Percentiles rank a stretch among this genome's conserved stretches.
These are phyloP conservation scores for Ptiloglossa arizonensis DNA, from an alignment of 1,140 invertebrate species.

Conservation along the genomic window DNA sequence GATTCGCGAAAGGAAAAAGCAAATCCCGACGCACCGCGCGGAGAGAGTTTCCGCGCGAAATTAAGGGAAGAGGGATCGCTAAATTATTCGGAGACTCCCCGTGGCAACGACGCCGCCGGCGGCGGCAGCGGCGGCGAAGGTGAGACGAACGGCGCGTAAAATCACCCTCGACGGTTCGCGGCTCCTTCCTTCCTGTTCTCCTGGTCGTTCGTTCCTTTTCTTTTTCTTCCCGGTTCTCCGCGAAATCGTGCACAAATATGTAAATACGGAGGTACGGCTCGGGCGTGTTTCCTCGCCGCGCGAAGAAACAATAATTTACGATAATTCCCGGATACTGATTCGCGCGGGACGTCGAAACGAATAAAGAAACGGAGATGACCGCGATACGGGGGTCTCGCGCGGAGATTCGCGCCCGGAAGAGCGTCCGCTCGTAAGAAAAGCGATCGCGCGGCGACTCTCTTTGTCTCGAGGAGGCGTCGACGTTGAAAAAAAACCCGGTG, in stretches of 20 bases:
- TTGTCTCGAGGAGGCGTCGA: too few species aligned
- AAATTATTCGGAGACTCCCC: conserved; percentile 51
- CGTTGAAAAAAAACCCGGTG: too few species aligned
- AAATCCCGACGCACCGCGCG: not conserved
- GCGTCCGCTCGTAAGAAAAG: conserved; percentile 5
- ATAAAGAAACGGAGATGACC: conserved; percentile 7
- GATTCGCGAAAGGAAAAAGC: conserved; percentile 12
- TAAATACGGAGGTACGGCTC: conserved; percentile 45
- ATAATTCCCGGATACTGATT: conserved; percentile 65
- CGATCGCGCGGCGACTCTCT: not conserved
- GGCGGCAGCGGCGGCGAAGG: not conserved
- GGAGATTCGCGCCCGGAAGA: conserved; percentile 46
- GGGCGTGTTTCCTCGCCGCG: conserved; percentile 1
- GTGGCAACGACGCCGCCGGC: too few species aligned
- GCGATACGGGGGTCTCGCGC: conserved; percentile 51
- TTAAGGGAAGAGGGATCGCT: conserved; percentile 42
- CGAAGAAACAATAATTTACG: conserved; percentile 63
- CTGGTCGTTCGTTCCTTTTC: not conserved
- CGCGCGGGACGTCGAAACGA: conserved; percentile 4
- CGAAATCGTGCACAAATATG: conserved; percentile 55
- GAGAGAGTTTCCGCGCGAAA: conserved; percentile 35
- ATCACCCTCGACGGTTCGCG: conserved; percentile 33
- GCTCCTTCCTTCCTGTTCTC: conserved; percentile 15
- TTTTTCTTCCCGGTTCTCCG: not conserved
- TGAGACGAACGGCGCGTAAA: conserved; percentile 36